Base-by-base conservation (phyloP, 2,888 invertebrate species). In the Incurvaria masculella region DNA sequence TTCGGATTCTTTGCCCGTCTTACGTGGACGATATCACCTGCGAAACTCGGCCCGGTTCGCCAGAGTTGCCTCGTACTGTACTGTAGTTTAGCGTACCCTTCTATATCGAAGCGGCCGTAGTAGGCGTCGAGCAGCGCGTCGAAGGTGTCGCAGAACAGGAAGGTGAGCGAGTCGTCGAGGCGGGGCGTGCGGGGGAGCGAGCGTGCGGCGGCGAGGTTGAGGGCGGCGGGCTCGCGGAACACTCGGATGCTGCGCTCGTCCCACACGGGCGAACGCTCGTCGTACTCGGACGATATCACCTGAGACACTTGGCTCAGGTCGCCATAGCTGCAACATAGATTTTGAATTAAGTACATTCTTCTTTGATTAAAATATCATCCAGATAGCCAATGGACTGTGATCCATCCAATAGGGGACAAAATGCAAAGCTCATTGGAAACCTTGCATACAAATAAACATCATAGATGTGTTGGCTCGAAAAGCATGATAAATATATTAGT, bases 141-240 rank as follows among this genome's bases (percentile, higher is more conserved):
- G 23, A 90, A 81, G 53, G 91, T 91, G 64, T 93, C 93, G 64
- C 92, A 93, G 55, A 93, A 87, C 57, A 90, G 86, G 81, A 94
- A 87, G 60, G 91, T 90, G 72, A 93, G 91, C 60, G 88, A 88
- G 4, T 91, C 90, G n/a, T 89, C 85, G 68, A 89, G 87, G n/a
- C 85, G 74, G 18, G 83, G 81, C 0, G 79, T 67, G 0, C 51
- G 69, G 17, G 63, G 61, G 2, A 66, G 53, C 38, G 64, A 63
- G 11, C 42, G 53, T 50, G 68, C 69, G 48, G 65, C 63, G 4
- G 66, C 58, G 2, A 66, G 53, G 38, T 64, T 63, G 11, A 42
- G 53, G 50, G 68, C 69, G 48, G 65, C 63, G 4, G 66, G 58
- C 49, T 72, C 72, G 2, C 59, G 55, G 53, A 78, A 78, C 0